These are phyloP conservation scores for Tridacna crocea DNA, from an alignment of 2,888 invertebrate genomes.

Conservation along the genomic window DNA sequence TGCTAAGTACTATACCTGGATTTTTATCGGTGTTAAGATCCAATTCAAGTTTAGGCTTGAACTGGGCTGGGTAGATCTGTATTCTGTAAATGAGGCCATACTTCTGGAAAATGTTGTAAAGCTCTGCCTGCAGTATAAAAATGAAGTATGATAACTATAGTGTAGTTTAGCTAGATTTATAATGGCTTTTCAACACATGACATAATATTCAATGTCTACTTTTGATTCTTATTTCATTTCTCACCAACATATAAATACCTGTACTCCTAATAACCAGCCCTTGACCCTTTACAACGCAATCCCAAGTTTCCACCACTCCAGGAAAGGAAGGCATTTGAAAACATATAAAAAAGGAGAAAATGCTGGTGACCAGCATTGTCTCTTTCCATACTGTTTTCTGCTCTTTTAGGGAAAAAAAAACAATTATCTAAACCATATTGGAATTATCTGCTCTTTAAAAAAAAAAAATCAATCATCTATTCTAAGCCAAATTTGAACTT, in stretches of 20 bases:
- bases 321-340: no score
- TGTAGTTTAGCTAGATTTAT: neutral
- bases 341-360: no score
- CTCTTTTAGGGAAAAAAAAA: no score
- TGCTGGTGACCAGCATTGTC: no score
- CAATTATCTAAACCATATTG: no score
- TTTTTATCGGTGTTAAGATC: neutral
- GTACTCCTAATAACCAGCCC: no score
- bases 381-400: no score
- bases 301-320: no score
- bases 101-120: slow-evolving; percentile 63
- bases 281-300: neutral
- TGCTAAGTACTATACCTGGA: neutral
- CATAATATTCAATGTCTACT: neutral
- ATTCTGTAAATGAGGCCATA: slow-evolving; percentile 73
- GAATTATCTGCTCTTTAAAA: no score
- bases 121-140: slow-evolving; percentile 58
- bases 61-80: slow-evolving; percentile 64
- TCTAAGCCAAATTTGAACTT: no score
- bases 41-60: slow-evolving; percentile 18
- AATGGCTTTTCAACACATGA: neutral
- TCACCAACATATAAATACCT: neutral
- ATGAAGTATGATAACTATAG: neutral
- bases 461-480: no score
- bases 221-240: neutral